Conservation (phyloP, 2,888 invertebrate genomes). For the Xanthostigma xanthostigma region DNA sequence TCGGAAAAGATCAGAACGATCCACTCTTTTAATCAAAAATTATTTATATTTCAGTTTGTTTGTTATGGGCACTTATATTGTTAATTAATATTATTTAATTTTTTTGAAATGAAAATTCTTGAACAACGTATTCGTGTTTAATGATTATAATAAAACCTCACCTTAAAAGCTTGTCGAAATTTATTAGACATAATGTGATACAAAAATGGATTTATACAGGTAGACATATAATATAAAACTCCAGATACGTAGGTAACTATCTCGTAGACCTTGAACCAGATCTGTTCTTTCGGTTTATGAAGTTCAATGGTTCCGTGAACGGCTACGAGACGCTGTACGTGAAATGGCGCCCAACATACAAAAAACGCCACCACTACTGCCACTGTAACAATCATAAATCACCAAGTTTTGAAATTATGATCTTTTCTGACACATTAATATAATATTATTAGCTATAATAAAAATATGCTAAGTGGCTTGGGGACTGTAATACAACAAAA, state of each 20-base stretch:
- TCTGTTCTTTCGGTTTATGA: slow-evolving; percentile 20
- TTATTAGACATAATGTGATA: slow-evolving; percentile 93
- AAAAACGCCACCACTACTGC: slow-evolving; percentile 84
- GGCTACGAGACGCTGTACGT: slow-evolving; percentile 75
- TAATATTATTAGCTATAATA: no score
- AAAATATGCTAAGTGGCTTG: no score
- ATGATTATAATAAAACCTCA: slow-evolving; percentile 20
- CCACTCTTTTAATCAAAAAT: no score
- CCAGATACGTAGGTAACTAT: slow-evolving; percentile 72
- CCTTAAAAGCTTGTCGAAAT: slow-evolving; percentile 86
- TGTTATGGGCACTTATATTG: no score
- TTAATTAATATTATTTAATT: no score
- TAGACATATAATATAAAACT: slow-evolving; percentile 79
- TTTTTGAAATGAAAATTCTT: no score
- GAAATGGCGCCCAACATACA: slow-evolving; percentile 86
- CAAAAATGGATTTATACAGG: slow-evolving; percentile 83
- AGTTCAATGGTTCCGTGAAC: slow-evolving; percentile 41
- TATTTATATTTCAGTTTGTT: no score
- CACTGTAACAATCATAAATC: slow-evolving; percentile 36
- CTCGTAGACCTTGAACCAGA: slow-evolving; percentile 39
- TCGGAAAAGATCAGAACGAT: no score
- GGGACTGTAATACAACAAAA: no score
- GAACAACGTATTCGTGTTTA: no score
- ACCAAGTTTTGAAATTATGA: no score
- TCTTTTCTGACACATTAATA: no score